Conservation (phyloP, 2,797 vertebrate genomes). For the Pseudocheirus occidentalis region DNA sequence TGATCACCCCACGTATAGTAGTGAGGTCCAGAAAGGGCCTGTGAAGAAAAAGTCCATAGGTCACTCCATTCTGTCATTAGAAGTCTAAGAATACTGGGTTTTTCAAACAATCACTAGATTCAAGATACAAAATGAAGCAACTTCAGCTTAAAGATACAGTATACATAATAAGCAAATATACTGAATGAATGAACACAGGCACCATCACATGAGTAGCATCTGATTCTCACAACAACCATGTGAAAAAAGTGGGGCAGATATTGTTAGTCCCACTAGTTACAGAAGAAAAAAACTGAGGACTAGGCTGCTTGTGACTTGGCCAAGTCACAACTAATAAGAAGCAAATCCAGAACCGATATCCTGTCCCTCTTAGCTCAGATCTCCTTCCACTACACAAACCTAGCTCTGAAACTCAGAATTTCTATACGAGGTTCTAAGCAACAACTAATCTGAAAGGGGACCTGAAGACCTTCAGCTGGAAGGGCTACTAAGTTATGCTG, state of each 20-base stretch:
- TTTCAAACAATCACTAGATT: neutral
- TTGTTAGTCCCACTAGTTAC: neutral
- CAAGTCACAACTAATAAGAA: neutral
- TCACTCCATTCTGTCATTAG: neutral
- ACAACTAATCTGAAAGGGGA: neutral
- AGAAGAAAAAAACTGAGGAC: neutral
- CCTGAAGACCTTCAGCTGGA: neutral
- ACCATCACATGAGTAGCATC: neutral
- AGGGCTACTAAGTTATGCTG: neutral
- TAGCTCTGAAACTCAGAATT: neutral
- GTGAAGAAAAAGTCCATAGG: constrained; percentile 54
- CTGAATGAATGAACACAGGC: neutral
- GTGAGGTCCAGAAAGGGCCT: constrained; percentile 96
- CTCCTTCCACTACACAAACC: neutral
- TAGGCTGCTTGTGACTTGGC: neutral
- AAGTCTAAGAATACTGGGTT: neutral
- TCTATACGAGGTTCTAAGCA: neutral
- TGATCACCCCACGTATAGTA: constrained; percentile 99
- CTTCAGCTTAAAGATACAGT: neutral
- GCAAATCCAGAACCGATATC: neutral
- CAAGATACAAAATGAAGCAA: neutral
- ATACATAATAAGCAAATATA: neutral
- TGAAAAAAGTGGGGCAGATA: neutral
- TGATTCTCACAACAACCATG: neutral
- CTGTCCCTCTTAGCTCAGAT: neutral